Percentiles rank a stretch among this genome's conserved stretches.
Conservation (phyloP, 2,113 vertebrate species). For the Cynopterus brachyotis region DNA sequence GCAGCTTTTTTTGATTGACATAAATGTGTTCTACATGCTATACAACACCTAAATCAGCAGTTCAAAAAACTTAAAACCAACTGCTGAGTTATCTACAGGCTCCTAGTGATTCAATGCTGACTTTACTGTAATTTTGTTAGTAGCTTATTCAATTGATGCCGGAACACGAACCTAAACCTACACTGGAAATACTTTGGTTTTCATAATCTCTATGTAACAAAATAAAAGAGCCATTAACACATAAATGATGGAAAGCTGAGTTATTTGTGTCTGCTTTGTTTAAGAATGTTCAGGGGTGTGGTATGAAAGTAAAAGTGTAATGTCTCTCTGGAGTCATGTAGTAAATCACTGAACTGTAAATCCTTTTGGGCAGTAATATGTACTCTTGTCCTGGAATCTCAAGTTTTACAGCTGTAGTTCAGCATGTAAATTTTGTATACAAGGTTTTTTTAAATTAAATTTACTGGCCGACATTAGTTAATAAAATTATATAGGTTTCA, state of each 20-base stretch:
- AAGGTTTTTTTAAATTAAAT: too few relatives aligned
- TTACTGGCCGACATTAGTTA: too few relatives aligned
- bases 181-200: constrained; percentile 50
- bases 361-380: neutral
- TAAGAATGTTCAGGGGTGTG: neutral
- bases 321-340: neutral
- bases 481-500: too few relatives aligned
- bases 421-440: neutral
- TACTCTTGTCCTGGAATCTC: neutral
- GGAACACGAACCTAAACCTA: neutral
- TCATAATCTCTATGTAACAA: constrained; percentile 13
- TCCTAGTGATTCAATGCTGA: constrained; percentile 36
- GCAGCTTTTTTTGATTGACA: constrained; percentile 43
- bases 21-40: neutral
- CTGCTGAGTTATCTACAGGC: constrained; percentile 47
- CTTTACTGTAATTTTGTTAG: constrained; percentile 45
- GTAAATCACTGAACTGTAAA: neutral
- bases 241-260: neutral
- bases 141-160: constrained; percentile 34
- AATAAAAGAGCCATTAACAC: constrained; percentile 51
- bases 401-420: neutral
- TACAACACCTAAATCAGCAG: constrained; percentile 25
- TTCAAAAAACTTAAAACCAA: constrained; percentile 1
- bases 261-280: neutral
- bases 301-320: neutral